A percentile compares a stretch with the other conserved stretches of the same genome.
Evolutionary conservation across 2,888 invertebrate genomes (phyloP).

Genomic region (Cylloceria caligata): DNA sequence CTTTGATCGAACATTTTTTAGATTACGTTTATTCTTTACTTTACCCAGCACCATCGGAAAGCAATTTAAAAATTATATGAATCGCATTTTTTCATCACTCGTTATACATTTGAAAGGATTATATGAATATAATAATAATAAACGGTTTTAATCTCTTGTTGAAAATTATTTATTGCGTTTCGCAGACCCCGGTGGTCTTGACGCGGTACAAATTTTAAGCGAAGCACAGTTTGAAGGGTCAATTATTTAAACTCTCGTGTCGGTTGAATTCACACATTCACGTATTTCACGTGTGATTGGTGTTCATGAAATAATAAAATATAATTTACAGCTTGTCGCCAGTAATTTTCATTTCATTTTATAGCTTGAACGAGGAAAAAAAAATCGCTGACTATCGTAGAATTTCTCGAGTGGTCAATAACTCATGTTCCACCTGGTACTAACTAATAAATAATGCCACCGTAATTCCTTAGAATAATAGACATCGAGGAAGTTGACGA

Average conservation of each 20-base stretch:
- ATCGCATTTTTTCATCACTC: too few species aligned
- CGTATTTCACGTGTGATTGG: not conserved
- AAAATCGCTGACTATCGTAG: not conserved
- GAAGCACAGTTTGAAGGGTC: not conserved
- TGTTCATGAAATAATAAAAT: not conserved
- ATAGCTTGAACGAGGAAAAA: not conserved
- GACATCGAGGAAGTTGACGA: conserved; percentile 12
- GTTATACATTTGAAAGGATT: too few species aligned
- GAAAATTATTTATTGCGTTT: not conserved
- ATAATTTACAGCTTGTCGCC: not conserved
- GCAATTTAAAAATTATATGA: too few species aligned
- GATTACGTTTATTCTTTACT: too few species aligned
- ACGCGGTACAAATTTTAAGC: conserved; percentile 2
- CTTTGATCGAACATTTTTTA: too few species aligned
- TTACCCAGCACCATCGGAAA: too few species aligned
- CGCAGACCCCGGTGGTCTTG: not conserved
- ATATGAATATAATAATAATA: too few species aligned
- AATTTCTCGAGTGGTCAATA: conserved; percentile 35
- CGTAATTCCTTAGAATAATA: conserved; percentile 45
- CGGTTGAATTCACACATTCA: not conserved
- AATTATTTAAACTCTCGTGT: not conserved
- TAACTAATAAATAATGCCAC: conserved; percentile 28
- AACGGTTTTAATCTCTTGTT: not conserved
- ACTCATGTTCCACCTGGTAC: conserved; percentile 21
- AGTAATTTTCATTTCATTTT: not conserved